A percentile compares a stretch with the other conserved stretches of the same genome.
These are phyloP conservation scores for Forbesichthys agassizii DNA, from an alignment of 2,113 vertebrate species.

Conservation along the genomic window DNA sequence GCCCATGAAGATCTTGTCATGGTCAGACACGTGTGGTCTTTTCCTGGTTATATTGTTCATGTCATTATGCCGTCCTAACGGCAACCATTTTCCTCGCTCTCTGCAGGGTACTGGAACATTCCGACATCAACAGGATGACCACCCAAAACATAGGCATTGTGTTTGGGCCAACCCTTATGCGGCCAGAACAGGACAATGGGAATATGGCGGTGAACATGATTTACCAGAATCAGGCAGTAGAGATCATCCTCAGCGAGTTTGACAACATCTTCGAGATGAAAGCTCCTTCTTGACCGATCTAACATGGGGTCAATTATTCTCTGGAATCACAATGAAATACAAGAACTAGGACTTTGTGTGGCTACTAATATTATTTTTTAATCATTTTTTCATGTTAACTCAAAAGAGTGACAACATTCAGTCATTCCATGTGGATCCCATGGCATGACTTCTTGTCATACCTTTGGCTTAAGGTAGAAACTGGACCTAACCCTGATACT, in stretches of 20 bases:
- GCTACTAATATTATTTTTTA: slow-evolving; percentile 3
- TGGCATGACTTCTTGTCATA: slow-evolving; percentile 23
- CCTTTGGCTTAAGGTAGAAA: slow-evolving; percentile 32
- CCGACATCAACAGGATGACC: slow-evolving; percentile 86
- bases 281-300: slow-evolving; percentile 50
- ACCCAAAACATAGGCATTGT: slow-evolving; percentile 94
- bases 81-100: neutral
- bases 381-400: neutral
- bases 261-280: slow-evolving; percentile 72
- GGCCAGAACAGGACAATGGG: slow-evolving; percentile 81
- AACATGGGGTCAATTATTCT: slow-evolving; percentile 17
- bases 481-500: neutral
- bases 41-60: neutral
- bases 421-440: slow-evolving; percentile 67
- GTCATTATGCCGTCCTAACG: neutral
- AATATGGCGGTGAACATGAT: slow-evolving; percentile 84
- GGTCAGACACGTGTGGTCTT: too few species aligned
- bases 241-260: slow-evolving; percentile 85
- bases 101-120: slow-evolving; percentile 82
- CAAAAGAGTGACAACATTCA: slow-evolving; percentile 61
- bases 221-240: slow-evolving; percentile 86
- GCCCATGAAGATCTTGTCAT: too few species aligned
- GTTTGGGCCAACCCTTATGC: slow-evolving; percentile 90
- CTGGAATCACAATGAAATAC: slow-evolving; percentile 40
- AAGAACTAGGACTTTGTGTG: slow-evolving; percentile 45